These are phyloP conservation scores for Chroicocephalus ridibundus DNA, from an alignment of 2,113 vertebrate genomes.

Conservation along the genomic window DNA sequence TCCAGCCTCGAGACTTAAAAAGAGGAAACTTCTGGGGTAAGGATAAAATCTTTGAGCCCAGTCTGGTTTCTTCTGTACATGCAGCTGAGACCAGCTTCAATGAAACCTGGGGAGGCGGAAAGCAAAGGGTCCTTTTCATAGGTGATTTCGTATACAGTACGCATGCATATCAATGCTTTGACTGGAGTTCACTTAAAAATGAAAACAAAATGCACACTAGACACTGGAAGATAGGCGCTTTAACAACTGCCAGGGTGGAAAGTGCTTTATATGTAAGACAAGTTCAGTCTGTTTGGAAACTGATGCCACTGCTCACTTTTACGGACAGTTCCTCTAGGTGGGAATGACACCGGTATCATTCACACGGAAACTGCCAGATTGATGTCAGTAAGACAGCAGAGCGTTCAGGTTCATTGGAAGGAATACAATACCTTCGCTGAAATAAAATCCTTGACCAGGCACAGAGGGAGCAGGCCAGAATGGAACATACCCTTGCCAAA, in stretches of 20 bases:
- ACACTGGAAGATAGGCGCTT: not conserved
- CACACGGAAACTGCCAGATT: constrained; percentile 5
- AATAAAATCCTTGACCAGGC: not conserved
- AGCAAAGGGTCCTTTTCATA: not conserved
- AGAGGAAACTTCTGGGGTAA: not conserved
- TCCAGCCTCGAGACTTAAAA: not conserved
- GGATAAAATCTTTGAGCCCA: not conserved
- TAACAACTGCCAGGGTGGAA: not conserved
- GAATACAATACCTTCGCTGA: constrained; percentile 7
- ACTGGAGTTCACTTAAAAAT: constrained; percentile 7
- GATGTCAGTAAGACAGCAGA: constrained; percentile 27
- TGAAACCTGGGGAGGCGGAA: not conserved
- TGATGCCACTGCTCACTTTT: constrained; percentile 21
- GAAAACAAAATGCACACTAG: not conserved
- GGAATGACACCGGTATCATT: constrained; percentile 13
- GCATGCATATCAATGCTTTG: not conserved
- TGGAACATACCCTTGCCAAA: constrained; percentile 27
- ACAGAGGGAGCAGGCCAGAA: not conserved
- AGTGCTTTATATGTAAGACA: not conserved
- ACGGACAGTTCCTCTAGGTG: constrained; percentile 8
- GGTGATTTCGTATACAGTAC: not conserved
- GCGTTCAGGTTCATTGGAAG: constrained; percentile 20
- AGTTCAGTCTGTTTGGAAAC: constrained; percentile 19
- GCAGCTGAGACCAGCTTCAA: not conserved
- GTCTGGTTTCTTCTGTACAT: not conserved